phyloP scores from a whole-genome alignment of 2,113 vertebrate species.

The Xenopus tropicalis region DNA sequence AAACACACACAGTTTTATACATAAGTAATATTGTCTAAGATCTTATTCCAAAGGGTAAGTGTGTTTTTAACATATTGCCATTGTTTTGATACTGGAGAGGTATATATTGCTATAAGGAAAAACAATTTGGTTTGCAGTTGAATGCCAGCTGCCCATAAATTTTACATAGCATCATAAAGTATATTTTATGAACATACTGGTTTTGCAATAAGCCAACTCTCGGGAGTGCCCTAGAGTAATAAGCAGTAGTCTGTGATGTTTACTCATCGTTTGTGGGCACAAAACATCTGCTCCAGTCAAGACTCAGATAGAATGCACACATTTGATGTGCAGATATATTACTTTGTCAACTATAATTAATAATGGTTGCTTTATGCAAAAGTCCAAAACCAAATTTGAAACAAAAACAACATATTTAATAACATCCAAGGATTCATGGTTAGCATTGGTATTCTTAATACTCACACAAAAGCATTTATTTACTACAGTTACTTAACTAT shows the following conservation, averaged over 20 bases:
- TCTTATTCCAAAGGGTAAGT: no score
- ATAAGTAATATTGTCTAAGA: no score
- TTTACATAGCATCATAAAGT: conserved; percentile 26
- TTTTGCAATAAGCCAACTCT: conserved; percentile 17
- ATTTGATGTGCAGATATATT: background rate
- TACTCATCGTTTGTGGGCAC: conserved; percentile 19
- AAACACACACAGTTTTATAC: no score
- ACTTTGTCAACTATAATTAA: no score
- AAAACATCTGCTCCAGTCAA: conserved; percentile 28
- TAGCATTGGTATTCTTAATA: no score
- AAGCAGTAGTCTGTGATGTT: conserved; percentile 6
- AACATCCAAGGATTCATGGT: no score
- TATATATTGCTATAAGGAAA: background rate
- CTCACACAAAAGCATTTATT: no score
- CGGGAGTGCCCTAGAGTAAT: conserved; percentile 12
- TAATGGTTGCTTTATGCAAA: no score
- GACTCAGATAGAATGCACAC: background rate
- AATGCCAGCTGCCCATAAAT: conserved; percentile 15
- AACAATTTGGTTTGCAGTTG: background rate
- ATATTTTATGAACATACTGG: conserved; percentile 30
- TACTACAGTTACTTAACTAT: no score
- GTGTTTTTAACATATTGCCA: background rate
- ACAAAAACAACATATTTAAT: no score
- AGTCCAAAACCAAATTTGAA: no score
- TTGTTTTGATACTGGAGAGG: background rate